phyloP scores from a whole-genome alignment of 2,797 vertebrate species.

The Antennarius maculatus region DNA sequence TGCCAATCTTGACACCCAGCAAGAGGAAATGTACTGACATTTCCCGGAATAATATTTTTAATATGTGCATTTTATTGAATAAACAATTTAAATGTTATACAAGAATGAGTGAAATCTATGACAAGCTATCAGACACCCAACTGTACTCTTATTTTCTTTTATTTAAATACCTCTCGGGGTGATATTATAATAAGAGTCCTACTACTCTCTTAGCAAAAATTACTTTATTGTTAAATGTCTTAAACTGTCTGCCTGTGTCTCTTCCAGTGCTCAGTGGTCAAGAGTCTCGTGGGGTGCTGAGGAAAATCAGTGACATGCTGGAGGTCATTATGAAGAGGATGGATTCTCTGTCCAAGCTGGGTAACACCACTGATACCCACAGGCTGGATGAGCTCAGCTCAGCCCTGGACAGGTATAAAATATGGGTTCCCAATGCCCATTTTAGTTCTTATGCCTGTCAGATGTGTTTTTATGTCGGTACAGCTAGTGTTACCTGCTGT shows the following conservation, averaged over 20 bases:
- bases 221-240: neutral
- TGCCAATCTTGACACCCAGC: too few species aligned
- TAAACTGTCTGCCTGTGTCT: neutral
- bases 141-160: too few species aligned
- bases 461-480: neutral
- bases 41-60: too few species aligned
- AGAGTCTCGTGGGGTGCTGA: constrained; percentile 91
- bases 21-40: too few species aligned
- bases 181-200: too few species aligned
- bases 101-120: too few species aligned
- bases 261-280: constrained; percentile 84
- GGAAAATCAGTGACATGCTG: constrained; percentile 95
- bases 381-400: constrained; percentile 83
- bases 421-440: neutral
- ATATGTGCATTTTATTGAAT: too few species aligned
- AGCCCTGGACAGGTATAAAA: constrained; percentile 87
- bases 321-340: constrained; percentile 94
- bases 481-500: constrained; percentile 1
- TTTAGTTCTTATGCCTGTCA: neutral
- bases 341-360: constrained; percentile 89
- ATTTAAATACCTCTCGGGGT: too few species aligned
- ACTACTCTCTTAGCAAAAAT: constrained; percentile 1
- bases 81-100: too few species aligned
- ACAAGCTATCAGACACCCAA: too few species aligned
- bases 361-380: constrained; percentile 87